A percentile compares a stretch with the other conserved stretches of the same genome.
phyloP scores from a whole-genome alignment of 2,888 invertebrate genomes.

The Conus canariensis region DNA sequence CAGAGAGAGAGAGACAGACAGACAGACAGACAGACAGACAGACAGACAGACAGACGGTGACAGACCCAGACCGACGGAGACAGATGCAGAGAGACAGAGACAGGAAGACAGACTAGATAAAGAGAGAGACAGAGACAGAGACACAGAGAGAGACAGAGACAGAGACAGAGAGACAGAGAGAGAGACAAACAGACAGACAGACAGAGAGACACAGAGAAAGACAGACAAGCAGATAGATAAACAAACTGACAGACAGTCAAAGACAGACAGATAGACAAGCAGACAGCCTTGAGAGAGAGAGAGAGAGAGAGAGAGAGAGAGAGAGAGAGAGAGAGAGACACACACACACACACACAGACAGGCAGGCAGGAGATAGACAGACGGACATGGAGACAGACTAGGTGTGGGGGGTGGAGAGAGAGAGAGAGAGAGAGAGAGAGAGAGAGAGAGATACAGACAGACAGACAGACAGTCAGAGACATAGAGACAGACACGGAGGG shows the following conservation, averaged over 20 bases:
- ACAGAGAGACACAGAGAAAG: background rate
- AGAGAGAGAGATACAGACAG: background rate
- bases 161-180: background rate
- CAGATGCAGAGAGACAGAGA: too few species aligned
- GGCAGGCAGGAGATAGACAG: too few species aligned
- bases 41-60: too few species aligned
- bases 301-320: conserved; percentile 8
- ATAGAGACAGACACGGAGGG: too few species aligned
- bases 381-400: too few species aligned
- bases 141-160: background rate
- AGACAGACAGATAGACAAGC: conserved; percentile 19
- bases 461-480: too few species aligned
- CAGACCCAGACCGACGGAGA: too few species aligned
- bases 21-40: too few species aligned
- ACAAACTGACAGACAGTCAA: background rate
- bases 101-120: too few species aligned
- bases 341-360: too few species aligned
- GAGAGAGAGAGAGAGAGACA: background rate
- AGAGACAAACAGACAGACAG: background rate
- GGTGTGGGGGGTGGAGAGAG: background rate
- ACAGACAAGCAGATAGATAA: conserved; percentile 34
- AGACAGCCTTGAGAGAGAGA: too few species aligned
- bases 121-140: background rate
- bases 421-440: background rate
- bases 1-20: too few species aligned